A percentile compares a stretch with the other conserved stretches of the same genome.
These are phyloP conservation scores for Micropoecilia bifurca DNA, from an alignment of 2,797 vertebrate genomes.

Conservation along the genomic window DNA sequence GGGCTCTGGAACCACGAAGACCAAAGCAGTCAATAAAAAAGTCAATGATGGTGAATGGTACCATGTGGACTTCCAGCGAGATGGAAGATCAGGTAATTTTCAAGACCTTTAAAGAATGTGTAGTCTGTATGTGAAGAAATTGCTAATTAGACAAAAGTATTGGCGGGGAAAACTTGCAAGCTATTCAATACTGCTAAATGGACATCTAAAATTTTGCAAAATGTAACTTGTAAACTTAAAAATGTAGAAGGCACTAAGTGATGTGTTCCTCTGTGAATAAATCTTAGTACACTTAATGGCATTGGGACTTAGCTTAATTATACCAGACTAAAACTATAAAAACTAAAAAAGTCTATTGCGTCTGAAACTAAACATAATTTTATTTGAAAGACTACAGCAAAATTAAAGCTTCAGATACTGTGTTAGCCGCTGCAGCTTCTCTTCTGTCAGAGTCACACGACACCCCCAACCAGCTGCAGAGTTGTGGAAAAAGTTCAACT, in stretches of 20 bases:
- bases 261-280: background rate
- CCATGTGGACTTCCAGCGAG: slow-evolving; percentile 97
- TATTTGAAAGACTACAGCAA: background rate
- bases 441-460: background rate
- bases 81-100: slow-evolving; percentile 91
- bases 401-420: background rate
- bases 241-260: background rate
- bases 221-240: background rate
- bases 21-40: slow-evolving; percentile 94
- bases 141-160: background rate
- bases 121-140: background rate
- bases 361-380: background rate
- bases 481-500: background rate
- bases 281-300: background rate
- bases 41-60: slow-evolving; percentile 99
- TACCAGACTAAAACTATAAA: background rate
- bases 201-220: background rate
- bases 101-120: background rate
- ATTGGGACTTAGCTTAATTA: background rate
- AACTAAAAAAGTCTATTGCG: background rate
- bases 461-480: background rate
- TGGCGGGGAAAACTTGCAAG: background rate
- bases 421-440: background rate
- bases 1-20: slow-evolving; percentile 98
- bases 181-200: too few relatives aligned